Conservation (phyloP, 2,888 invertebrate species). For the Drosophila fulvimacula region DNA sequence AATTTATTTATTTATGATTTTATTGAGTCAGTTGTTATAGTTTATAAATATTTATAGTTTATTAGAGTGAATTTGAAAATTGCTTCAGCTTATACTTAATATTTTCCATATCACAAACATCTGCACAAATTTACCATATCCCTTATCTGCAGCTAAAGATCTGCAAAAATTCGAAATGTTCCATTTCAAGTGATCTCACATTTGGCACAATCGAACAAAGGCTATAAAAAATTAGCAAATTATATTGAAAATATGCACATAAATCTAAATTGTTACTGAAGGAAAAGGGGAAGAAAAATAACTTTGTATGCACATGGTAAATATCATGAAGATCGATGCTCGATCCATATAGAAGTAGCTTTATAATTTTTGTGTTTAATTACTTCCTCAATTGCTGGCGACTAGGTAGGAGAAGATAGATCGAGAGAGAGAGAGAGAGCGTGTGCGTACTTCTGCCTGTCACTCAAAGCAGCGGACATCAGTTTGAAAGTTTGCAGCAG, state of each 20-base stretch:
- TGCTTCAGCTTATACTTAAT: neutral
- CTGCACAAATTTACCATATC: neutral
- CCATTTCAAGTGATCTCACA: constrained; percentile 16
- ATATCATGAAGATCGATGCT: constrained; percentile 44
- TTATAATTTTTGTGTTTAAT: constrained; percentile 52
- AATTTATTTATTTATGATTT: neutral
- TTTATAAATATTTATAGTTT: no score
- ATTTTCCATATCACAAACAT: neutral
- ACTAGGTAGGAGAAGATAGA: constrained; percentile 17
- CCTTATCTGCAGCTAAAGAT: neutral
- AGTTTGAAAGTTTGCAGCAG: constrained; percentile 59
- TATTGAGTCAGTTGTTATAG: neutral
- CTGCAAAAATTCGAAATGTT: neutral
- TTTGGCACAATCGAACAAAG: constrained; percentile 38
- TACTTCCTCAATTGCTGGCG: constrained; percentile 59
- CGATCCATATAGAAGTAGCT: constrained; percentile 32
- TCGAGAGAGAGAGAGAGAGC: neutral
- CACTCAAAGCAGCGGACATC: constrained; percentile 41
- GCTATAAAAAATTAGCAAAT: constrained; percentile 43
- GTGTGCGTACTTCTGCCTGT: constrained; percentile 28
- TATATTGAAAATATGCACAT: constrained; percentile 43
- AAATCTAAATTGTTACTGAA: constrained; percentile 79
- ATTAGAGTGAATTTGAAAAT: neutral
- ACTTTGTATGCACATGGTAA: constrained; percentile 34
- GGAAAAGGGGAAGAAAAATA: no score